These are phyloP conservation scores for Athene noctua DNA, from an alignment of 2,113 vertebrate species.

Conservation along the genomic window DNA sequence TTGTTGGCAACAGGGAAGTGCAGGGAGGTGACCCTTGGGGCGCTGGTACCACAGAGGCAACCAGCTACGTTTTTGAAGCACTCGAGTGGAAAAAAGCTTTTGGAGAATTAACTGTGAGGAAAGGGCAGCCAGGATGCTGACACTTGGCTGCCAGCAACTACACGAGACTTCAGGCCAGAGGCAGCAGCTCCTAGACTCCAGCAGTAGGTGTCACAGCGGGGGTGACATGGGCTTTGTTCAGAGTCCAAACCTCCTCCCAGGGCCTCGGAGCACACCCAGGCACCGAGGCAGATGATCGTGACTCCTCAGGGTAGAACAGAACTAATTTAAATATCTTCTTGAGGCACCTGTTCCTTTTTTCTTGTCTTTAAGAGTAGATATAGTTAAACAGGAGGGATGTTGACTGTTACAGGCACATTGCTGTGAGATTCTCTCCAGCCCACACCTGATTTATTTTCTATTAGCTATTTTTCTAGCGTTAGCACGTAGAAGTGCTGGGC, in stretches of 20 bases:
- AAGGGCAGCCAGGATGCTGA: neutral
- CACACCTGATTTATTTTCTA: neutral
- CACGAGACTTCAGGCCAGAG: neutral
- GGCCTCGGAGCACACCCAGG: neutral
- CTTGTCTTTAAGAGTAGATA: neutral
- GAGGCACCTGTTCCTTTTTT: neutral
- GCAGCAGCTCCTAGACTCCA: rapidly evolving
- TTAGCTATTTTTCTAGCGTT: neutral
- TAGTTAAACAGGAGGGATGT: neutral
- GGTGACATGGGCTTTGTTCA: neutral
- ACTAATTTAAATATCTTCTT: neutral
- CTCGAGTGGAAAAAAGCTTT: too few species aligned
- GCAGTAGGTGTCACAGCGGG: rapidly evolving
- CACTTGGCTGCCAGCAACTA: too few species aligned
- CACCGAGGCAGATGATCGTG: rapidly evolving
- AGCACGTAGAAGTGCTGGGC: neutral
- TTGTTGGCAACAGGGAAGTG: neutral
- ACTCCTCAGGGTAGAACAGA: neutral
- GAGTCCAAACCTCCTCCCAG: neutral
- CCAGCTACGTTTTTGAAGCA: neutral
- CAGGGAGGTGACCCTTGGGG: neutral
- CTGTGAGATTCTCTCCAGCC: neutral
- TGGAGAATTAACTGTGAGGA: neutral
- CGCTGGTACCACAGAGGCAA: neutral
- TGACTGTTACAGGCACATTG: neutral